Conservation (phyloP, 2,888 invertebrate species). For the Labia minor region DNA sequence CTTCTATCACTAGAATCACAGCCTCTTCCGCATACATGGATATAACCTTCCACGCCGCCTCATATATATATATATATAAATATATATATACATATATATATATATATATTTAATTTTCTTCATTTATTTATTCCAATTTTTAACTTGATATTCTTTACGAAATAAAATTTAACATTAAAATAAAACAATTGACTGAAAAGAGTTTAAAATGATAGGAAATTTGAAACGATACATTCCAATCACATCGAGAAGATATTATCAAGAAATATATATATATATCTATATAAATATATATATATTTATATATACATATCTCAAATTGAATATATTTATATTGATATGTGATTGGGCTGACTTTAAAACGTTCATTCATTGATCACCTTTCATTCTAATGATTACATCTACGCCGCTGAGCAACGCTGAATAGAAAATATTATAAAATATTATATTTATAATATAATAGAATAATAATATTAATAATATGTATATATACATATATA, state of each 20-base stretch:
- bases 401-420: conserved; percentile 1
- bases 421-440: conserved; percentile 4
- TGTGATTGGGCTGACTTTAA: not conserved
- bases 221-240: not conserved
- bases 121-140: not conserved
- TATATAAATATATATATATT: too few relatives aligned
- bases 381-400: not conserved
- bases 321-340: not conserved
- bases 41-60: conserved; percentile 3
- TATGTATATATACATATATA: too few relatives aligned
- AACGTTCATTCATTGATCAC: not conserved
- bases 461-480: conserved; percentile 2
- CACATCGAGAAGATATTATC: not conserved
- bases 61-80: too few relatives aligned
- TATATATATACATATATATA: too few relatives aligned
- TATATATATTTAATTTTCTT: not conserved
- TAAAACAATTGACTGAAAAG: not conserved
- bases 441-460: conserved; percentile 13
- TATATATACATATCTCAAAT: too few relatives aligned
- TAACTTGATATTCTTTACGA: not conserved
- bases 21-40: conserved; percentile 13
- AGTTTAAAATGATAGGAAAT: not conserved
- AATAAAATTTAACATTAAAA: not conserved
- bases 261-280: too few relatives aligned
- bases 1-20: conserved; percentile 13